These are phyloP conservation scores for Clepsis dumicolana DNA, from an alignment of 2,888 invertebrate genomes.

Conservation along the genomic window DNA sequence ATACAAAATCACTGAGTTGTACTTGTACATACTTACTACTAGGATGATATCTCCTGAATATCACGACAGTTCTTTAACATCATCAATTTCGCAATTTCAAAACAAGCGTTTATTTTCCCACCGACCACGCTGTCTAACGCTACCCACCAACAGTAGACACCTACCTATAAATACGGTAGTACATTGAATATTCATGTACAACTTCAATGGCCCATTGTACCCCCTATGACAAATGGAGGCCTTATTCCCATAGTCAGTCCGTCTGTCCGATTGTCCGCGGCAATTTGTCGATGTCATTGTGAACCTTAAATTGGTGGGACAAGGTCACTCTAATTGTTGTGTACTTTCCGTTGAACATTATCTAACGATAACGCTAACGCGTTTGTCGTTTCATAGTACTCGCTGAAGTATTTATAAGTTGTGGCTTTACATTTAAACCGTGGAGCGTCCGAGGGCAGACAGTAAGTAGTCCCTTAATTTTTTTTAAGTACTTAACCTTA, in stretches of 20 bases:
- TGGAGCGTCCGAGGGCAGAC: no score
- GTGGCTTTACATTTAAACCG: neutral
- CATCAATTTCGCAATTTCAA: neutral
- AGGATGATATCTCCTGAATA: no score
- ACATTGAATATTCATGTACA: slow-evolving; percentile 64
- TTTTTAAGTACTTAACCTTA: no score
- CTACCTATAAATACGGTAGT: slow-evolving; percentile 15
- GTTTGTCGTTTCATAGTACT: slow-evolving; percentile 13
- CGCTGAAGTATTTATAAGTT: slow-evolving; percentile 11
- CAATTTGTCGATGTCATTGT: slow-evolving; percentile 56
- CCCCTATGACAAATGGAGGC: slow-evolving; percentile 70
- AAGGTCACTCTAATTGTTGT: slow-evolving; percentile 51
- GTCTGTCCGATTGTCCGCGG: slow-evolving; percentile 61
- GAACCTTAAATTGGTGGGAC: slow-evolving; percentile 45
- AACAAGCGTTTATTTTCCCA: neutral
- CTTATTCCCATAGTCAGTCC: slow-evolving; percentile 67
- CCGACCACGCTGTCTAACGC: neutral
- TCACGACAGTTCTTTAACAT: neutral
- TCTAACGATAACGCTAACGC: slow-evolving; percentile 29
- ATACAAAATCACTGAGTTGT: no score
- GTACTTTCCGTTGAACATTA: slow-evolving; percentile 30
- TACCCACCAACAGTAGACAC: slow-evolving; percentile 4
- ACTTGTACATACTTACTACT: no score
- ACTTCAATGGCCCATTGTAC: slow-evolving; percentile 70
- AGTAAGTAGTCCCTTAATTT: no score